Conservation (phyloP, 2,113 vertebrate species). For the Carassius carassius region DNA sequence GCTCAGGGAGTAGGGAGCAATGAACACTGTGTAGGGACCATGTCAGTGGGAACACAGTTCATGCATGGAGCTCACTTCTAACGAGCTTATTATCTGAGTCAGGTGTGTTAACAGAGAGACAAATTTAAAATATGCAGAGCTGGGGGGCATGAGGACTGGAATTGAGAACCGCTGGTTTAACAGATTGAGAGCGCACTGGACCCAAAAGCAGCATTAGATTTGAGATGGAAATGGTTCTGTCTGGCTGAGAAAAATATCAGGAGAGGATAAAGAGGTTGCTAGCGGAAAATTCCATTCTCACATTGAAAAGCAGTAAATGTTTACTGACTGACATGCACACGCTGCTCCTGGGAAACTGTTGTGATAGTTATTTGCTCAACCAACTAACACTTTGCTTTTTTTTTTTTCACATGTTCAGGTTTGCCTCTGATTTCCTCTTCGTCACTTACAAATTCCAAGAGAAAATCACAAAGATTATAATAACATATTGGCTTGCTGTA, state of each 20-base stretch:
- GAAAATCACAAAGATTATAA: background rate
- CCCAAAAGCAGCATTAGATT: constrained; percentile 47
- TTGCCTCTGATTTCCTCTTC: background rate
- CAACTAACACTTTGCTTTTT: background rate
- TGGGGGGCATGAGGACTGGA: too few species aligned
- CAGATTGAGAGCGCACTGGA: constrained; percentile 48
- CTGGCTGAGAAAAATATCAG: constrained; percentile 42
- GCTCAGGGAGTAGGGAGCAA: too few species aligned
- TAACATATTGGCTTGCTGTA: background rate
- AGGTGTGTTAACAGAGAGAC: too few species aligned
- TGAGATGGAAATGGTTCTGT: constrained; percentile 46
- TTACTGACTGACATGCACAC: constrained; percentile 36
- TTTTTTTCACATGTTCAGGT: too few species aligned
- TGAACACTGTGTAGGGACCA: too few species aligned
- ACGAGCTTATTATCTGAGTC: too few species aligned
- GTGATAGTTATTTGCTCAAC: constrained; percentile 26
- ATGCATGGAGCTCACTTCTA: too few species aligned
- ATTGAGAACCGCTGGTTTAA: constrained; percentile 23
- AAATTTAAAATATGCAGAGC: too few species aligned
- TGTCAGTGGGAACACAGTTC: too few species aligned
- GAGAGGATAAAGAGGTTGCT: constrained; percentile 51
- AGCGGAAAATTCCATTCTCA: constrained; percentile 60
- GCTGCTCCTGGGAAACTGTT: constrained; percentile 43
- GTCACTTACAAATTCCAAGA: background rate
- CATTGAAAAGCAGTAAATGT: constrained; percentile 47